Base-by-base conservation (phyloP, 2,888 invertebrate genomes). In the Spisula subtruncata region DNA sequence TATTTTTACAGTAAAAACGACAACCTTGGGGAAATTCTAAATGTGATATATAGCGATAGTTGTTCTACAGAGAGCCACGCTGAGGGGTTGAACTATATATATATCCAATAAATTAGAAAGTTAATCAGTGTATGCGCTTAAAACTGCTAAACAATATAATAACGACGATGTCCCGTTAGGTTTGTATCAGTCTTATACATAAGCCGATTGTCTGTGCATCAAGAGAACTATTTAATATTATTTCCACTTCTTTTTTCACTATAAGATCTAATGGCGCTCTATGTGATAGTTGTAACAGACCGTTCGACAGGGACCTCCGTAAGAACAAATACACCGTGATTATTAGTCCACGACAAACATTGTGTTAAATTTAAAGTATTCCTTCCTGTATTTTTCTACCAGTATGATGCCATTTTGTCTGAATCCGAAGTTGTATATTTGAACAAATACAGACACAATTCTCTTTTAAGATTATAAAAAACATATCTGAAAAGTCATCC, bases 381-480 rank as follows among this genome's bases (percentile, higher is more conserved):
- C 75, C 16, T 25, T 75, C 32, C 75, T 75, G 16, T 18, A 16
- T 75, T 32, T 32, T 32, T 75, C 32, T 75, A 75, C 16, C 29
- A 32, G 75, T 18, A 29, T 32, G 82, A 5, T 56, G 82, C 56
- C 82, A 20, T 32, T 18, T 29, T 56, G 82, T 82, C 82, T 82
- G 56, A 35, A 29, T 56, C 2, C 29, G 12, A 35, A 32, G 29
- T 82, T 56, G 35, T 56, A 35, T 82, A 82, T 82, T 82, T 82
- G 82, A 82, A 51, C 56, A 82, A 56, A 82, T 82, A 56, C 82
- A 82, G 82, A 82, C 82, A 56, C 4, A 29, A 35, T 32, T 56
- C 82, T 82, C 35, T 56, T 54, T n/a, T 35, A 82, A 56, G 51
- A 56, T 51, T 12, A 82, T 56, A 56, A 35, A n/a, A 82, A 56